These are phyloP conservation scores for Unio pictorum DNA, from an alignment of 2,888 invertebrate genomes.

Conservation along the genomic window DNA sequence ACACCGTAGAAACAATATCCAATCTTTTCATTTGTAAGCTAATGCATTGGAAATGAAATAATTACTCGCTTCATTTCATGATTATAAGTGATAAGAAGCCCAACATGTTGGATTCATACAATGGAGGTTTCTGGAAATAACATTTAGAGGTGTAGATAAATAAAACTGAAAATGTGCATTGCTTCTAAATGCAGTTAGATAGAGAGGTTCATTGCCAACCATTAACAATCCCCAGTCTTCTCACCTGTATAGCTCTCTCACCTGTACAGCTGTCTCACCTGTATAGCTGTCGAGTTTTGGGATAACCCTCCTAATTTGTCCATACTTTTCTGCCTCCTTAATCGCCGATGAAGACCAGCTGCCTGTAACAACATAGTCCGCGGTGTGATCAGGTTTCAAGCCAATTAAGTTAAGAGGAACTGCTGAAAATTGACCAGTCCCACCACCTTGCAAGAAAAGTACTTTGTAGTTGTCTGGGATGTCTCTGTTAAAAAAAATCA, in stretches of 20 bases:
- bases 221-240: neutral
- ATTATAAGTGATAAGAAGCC: no score
- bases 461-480: constrained; percentile 95
- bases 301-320: constrained; percentile 88
- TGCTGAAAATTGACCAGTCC: constrained; percentile 94
- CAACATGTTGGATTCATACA: no score
- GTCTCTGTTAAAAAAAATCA: constrained; percentile 76
- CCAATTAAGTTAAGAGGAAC: constrained; percentile 87
- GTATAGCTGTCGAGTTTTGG: constrained; percentile 78
- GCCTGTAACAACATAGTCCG: constrained; percentile 77
- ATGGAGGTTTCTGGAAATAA: no score
- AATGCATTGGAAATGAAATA: no score
- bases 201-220: neutral
- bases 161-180: no score
- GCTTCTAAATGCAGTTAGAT: neutral
- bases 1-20: no score
- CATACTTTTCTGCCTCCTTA: constrained; percentile 94
- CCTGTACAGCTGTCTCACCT: no score
- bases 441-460: constrained; percentile 95
- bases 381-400: constrained; percentile 58
- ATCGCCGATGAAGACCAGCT: constrained; percentile 97
- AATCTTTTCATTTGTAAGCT: no score
- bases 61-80: no score
- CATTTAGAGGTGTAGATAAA: no score
- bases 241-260: neutral